Percentiles rank a stretch among this genome's conserved stretches.
Conservation (phyloP, 2,797 vertebrate genomes). For the Sebastes hubbsi region DNA sequence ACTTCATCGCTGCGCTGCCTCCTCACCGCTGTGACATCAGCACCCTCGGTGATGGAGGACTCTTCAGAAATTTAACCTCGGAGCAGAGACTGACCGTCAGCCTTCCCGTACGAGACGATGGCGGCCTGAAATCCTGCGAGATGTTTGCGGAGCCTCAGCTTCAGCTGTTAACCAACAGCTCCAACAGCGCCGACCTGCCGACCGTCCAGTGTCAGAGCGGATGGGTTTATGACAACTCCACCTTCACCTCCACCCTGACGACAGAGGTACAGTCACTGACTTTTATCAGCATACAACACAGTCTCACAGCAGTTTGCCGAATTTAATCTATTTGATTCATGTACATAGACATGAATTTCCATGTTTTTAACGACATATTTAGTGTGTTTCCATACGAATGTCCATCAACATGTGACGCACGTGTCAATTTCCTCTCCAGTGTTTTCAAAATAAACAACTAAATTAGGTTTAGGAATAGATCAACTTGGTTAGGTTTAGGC, state of each 20-base stretch:
- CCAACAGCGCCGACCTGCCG: constrained; percentile 21
- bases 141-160: constrained; percentile 82
- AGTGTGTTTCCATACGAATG: no score
- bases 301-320: no score
- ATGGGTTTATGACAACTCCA: constrained; percentile 87
- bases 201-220: constrained; percentile 80
- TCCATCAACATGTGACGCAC: no score
- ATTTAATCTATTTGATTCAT: no score
- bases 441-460: no score
- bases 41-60: constrained; percentile 28
- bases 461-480: no score
- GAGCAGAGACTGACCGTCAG: constrained; percentile 75
- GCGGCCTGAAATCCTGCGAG: constrained; percentile 80
- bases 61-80: constrained; percentile 76
- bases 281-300: background rate
- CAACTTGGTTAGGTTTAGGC: no score
- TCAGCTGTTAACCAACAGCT: constrained; percentile 63
- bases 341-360: no score
- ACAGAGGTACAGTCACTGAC: constrained; percentile 82
- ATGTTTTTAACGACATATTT: no score
- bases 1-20: constrained; percentile 86
- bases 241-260: constrained; percentile 86
- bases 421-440: no score
- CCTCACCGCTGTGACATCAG: constrained; percentile 83
- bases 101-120: constrained; percentile 77